phyloP scores from a whole-genome alignment of 2,888 invertebrate species.

The Phytoseiulus persimilis region DNA sequence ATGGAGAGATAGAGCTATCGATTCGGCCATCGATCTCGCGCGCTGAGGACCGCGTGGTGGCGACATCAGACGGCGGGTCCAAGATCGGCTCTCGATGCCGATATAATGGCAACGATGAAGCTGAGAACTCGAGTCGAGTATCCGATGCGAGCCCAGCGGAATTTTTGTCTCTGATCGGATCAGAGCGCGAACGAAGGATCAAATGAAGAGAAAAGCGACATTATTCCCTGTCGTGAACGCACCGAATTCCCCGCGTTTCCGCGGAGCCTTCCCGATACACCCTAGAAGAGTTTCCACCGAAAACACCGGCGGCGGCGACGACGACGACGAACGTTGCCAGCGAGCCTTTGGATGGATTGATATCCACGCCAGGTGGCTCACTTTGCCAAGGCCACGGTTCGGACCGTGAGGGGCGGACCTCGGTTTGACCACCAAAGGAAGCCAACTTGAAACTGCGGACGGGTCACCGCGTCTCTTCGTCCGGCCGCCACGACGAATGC shows the following conservation, averaged over 20 bases:
- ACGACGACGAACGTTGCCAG: background rate
- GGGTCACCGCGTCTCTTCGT: background rate
- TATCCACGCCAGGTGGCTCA: background rate
- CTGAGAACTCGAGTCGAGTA: background rate
- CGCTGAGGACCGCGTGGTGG: background rate
- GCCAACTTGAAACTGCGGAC: background rate
- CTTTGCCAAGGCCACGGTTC: background rate
- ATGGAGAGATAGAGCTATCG: background rate
- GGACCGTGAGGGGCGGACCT: background rate
- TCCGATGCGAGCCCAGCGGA: background rate
- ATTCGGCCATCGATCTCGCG: background rate
- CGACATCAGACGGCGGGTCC: background rate
- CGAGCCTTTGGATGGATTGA: background rate
- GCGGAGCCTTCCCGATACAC: too few relatives aligned
- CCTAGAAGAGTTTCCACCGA: too few relatives aligned
- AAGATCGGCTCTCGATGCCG: background rate
- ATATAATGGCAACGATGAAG: background rate
- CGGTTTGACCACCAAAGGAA: background rate
- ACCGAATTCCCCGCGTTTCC: background rate
- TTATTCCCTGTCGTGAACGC: background rate
- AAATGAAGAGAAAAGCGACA: too few relatives aligned
- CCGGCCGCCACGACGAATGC: background rate
- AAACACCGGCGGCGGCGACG: too few relatives aligned
- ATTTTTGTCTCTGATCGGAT: too few relatives aligned
- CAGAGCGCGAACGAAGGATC: too few relatives aligned